Percentiles rank a stretch among this genome's conserved stretches.
Evolutionary conservation across 2,113 vertebrate genomes (phyloP).

Genomic region (Electrona antarctica): DNA sequence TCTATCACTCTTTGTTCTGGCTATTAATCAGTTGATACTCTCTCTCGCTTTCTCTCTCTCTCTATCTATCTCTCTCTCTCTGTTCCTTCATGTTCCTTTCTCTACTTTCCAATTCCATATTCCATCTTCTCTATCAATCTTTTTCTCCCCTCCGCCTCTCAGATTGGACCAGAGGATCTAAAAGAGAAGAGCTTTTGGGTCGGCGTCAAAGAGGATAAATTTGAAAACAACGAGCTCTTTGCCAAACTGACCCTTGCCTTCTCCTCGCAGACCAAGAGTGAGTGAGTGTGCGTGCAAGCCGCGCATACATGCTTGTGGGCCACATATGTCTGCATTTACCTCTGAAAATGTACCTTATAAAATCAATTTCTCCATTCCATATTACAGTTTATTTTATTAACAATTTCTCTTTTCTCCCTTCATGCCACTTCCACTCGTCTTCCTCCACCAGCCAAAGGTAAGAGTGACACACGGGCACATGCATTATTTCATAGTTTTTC

Average conservation of each 20-base stretch:
- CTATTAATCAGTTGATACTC: slow-evolving; percentile 5
- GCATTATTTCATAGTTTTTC: slow-evolving; percentile 21
- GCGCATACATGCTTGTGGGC: background rate
- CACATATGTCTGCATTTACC: background rate
- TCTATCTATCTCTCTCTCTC: slow-evolving; percentile 13
- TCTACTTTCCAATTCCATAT: too few relatives aligned
- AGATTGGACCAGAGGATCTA: slow-evolving; percentile 86
- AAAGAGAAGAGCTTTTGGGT: slow-evolving; percentile 88
- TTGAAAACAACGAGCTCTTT: slow-evolving; percentile 89
- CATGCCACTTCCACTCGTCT: slow-evolving; percentile 42
- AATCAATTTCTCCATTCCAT: too few relatives aligned
- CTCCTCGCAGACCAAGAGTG: slow-evolving; percentile 87
- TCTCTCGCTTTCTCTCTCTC: slow-evolving; percentile 1
- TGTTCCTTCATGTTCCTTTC: too few relatives aligned
- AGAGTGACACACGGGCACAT: slow-evolving; percentile 43
- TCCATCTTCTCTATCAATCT: background rate
- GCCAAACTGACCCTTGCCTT: slow-evolving; percentile 88
- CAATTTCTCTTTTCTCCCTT: slow-evolving; percentile 23
- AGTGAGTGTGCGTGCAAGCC: slow-evolving; percentile 65
- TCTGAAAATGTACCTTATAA: too few relatives aligned
- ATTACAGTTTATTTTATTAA: slow-evolving; percentile 2
- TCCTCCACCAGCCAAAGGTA: slow-evolving; percentile 76
- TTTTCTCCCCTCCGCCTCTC: slow-evolving; percentile 12
- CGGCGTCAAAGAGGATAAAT: slow-evolving; percentile 84
- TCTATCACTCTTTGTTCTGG: background rate